Percentiles rank a stretch among this genome's conserved stretches.
phyloP scores from a whole-genome alignment of 2,888 invertebrate species.

The Eledone cirrhosa region DNA sequence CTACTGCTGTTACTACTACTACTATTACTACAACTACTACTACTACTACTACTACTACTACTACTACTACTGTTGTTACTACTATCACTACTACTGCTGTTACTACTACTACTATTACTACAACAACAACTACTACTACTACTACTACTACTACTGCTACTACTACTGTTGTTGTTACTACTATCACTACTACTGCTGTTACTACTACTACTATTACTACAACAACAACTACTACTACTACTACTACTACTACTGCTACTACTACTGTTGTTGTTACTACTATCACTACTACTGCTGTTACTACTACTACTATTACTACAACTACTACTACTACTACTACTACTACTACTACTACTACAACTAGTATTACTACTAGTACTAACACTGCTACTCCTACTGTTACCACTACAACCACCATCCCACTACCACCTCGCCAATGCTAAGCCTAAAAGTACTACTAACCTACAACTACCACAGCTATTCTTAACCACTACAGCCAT shows the following conservation, averaged over 20 bases:
- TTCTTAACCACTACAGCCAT: no score
- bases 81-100: background rate
- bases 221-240: background rate
- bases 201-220: slow-evolving; percentile 28
- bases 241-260: slow-evolving; percentile 28
- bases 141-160: slow-evolving; percentile 29
- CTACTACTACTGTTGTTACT: no score
- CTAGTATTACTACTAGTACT: no score
- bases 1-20: no score
- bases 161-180: slow-evolving; percentile 25
- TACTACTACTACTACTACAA: slow-evolving; percentile 26
- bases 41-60: no score
- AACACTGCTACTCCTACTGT: slow-evolving; percentile 27
- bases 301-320: slow-evolving; percentile 27
- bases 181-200: slow-evolving; percentile 28
- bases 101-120: background rate
- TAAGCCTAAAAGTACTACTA: no score
- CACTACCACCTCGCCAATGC: slow-evolving; percentile 23
- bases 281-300: slow-evolving; percentile 26
- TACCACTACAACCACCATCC: slow-evolving; percentile 28
- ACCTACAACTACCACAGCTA: no score
- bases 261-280: slow-evolving; percentile 21
- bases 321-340: slow-evolving; percentile 30
- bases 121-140: background rate
- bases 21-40: no score